Base-by-base conservation (phyloP, 1,140 invertebrate genomes). In the Pararge aegeria region DNA sequence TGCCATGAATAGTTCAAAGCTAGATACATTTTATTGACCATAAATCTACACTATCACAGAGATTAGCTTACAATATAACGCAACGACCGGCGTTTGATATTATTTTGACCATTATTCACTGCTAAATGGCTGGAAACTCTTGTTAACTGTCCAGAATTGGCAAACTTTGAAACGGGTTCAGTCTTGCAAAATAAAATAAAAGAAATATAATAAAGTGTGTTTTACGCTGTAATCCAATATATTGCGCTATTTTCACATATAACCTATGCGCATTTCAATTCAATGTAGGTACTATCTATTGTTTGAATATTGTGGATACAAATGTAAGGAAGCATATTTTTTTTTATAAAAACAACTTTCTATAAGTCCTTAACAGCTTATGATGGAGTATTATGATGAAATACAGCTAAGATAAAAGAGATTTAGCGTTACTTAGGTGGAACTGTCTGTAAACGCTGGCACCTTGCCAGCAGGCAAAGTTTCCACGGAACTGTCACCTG, bases 31-130 rank as follows among this genome's bases (percentile, higher is more conserved):
- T 46, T 46, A 46, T 46, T 46, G 42, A 12, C 42, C 42, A 46
- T 46, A 46, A 46, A 46, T 46, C 42, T 46, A 19, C 42, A 46
- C 42, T 46, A 46, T 46, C 42, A 20, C 42, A 7, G 19, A 46
- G 42, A 46, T 46, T 46, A 46, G 42, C 42, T 46, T 20, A 46
- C 42, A 46, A 46, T 46, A 46, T 46, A 46, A 46, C 42, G 42
- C 42, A 46, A 46, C 42, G 42, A 16, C 42, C 42, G 42, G 42
- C 42, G 18, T 46, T 46, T 46, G 42, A 46, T 46, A 46, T 46
- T 46, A 46, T 46, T 46, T 46, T 46, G 42, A 46, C 16, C 42
- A 20, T 46, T 46, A 46, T 46, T 46, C 42, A 20, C 42, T 46
- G 42, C 42, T 19, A 46, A 46, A 46, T 46, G 42, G 42, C 16